These are phyloP conservation scores for Salarias fasciatus DNA, from an alignment of 2,797 vertebrate genomes.

Conservation along the genomic window DNA sequence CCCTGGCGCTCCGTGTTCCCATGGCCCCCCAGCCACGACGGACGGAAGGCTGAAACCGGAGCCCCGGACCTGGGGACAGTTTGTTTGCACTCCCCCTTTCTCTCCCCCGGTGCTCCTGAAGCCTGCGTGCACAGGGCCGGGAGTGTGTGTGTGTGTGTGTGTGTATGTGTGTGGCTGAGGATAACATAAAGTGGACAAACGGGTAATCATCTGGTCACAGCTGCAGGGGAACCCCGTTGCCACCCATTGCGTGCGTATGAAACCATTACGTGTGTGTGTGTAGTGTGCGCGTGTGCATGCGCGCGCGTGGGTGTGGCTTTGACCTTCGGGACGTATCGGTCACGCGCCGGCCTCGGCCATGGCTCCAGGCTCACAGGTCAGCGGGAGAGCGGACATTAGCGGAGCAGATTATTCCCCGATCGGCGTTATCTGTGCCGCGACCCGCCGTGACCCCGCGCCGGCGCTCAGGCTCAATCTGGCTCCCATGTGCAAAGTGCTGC, in stretches of 20 bases:
- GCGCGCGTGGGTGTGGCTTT: conserved; percentile 13
- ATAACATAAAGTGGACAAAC: conserved; percentile 65
- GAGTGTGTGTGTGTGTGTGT: conserved; percentile 35
- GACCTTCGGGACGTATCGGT: conserved; percentile 6
- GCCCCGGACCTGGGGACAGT: conserved; percentile 87
- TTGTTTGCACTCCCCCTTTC: conserved; percentile 78
- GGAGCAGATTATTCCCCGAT: conserved; percentile 61
- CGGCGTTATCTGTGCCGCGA: conserved; percentile 51
- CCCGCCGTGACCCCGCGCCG: conserved; percentile 42
- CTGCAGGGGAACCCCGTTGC: conserved; percentile 78
- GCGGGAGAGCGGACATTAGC: conserved; percentile 54
- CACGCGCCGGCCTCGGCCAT: conserved; percentile 7
- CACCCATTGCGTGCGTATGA: conserved; percentile 29
- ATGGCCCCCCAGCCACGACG: conserved; percentile 89
- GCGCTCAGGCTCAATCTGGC: conserved; percentile 52
- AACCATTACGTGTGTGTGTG: too few relatives aligned
- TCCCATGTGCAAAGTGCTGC: conserved; percentile 48
- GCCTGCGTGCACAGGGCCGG: conserved; percentile 79
- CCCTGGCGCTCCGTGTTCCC: conserved; percentile 93
- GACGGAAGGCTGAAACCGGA: conserved; percentile 91
- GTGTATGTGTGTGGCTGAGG: too few relatives aligned
- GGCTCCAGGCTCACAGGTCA: conserved; percentile 42
- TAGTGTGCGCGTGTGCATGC: too few relatives aligned
- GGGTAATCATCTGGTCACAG: conserved; percentile 90
- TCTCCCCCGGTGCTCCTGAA: conserved; percentile 65